Evolutionary conservation across 2,113 vertebrate genomes (phyloP).

Genomic region (Notothenia coriiceps): DNA sequence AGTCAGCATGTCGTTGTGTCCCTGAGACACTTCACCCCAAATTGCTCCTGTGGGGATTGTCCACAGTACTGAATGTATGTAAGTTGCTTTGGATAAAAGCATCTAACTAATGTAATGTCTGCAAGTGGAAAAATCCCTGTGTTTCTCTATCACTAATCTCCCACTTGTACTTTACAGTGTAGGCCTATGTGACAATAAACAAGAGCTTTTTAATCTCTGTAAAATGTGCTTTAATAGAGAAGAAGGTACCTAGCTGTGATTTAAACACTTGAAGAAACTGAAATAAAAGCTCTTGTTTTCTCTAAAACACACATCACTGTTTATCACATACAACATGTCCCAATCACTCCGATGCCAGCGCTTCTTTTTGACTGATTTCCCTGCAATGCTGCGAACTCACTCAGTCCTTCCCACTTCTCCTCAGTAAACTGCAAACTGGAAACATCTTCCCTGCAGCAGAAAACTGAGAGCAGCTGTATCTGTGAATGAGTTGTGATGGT

Average conservation of each 20-base stretch:
- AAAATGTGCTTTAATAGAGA: constrained; percentile 1
- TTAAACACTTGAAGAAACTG: too few species aligned
- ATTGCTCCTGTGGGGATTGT: too few species aligned
- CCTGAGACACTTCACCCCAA: too few species aligned
- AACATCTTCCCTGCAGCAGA: constrained; percentile 62
- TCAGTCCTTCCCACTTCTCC: constrained; percentile 32
- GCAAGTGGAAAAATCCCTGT: too few species aligned
- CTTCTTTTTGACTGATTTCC: background rate
- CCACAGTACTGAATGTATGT: too few species aligned
- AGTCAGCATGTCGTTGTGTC: too few species aligned
- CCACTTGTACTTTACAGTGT: too few species aligned
- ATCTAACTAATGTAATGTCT: too few species aligned
- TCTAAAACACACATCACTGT: constrained; percentile 5
- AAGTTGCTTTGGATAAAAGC: too few species aligned
- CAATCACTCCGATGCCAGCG: constrained; percentile 9
- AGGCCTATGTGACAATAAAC: too few species aligned
- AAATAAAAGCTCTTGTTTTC: background rate
- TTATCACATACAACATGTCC: constrained; percentile 25
- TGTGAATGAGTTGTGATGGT: constrained; percentile 69
- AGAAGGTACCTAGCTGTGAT: background rate
- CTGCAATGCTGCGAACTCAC: constrained; percentile 8
- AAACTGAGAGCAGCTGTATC: constrained; percentile 69
- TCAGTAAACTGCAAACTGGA: constrained; percentile 46
- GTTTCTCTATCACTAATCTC: too few species aligned
- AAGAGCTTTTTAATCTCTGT: background rate